A percentile compares a stretch with the other conserved stretches of the same genome.
These are phyloP conservation scores for Berghia stephanieae DNA, from an alignment of 1,140 invertebrate genomes.

Conservation along the genomic window DNA sequence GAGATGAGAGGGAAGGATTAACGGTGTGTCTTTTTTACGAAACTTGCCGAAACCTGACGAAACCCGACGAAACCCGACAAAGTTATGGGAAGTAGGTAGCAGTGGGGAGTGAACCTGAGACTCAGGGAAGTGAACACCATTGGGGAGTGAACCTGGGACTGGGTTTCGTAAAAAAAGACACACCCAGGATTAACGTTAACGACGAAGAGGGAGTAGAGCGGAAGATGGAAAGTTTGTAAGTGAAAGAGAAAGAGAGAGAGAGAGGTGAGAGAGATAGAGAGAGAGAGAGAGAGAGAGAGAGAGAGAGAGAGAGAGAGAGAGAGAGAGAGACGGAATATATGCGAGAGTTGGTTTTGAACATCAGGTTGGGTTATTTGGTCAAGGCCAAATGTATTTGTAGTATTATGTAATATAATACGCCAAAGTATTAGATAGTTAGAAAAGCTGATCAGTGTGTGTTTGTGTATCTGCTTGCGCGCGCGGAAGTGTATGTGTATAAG, in stretches of 20 bases:
- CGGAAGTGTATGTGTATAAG: neutral
- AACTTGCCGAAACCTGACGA: no score
- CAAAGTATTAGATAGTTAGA: no score
- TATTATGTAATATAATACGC: neutral
- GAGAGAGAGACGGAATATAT: neutral
- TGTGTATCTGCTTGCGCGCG: neutral
- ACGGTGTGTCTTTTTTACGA: no score
- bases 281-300: slow-evolving; percentile 23
- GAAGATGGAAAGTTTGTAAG: neutral
- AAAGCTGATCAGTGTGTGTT: neutral
- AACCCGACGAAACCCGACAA: no score
- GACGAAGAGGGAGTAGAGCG: neutral
- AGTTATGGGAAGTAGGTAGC: no score
- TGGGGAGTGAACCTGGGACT: no score
- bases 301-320: slow-evolving; percentile 22
- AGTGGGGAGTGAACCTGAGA: no score
- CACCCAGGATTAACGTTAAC: no score
- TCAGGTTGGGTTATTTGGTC: neutral
- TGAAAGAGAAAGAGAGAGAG: slow-evolving; percentile 8
- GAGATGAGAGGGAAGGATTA: no score
- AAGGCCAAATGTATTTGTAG: neutral
- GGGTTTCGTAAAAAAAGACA: no score
- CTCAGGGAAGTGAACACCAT: no score
- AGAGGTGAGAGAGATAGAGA: slow-evolving; percentile 22
- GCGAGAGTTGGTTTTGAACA: no score